Conservation (phyloP, 2,797 vertebrate genomes). For the Alfaro cultratus region DNA sequence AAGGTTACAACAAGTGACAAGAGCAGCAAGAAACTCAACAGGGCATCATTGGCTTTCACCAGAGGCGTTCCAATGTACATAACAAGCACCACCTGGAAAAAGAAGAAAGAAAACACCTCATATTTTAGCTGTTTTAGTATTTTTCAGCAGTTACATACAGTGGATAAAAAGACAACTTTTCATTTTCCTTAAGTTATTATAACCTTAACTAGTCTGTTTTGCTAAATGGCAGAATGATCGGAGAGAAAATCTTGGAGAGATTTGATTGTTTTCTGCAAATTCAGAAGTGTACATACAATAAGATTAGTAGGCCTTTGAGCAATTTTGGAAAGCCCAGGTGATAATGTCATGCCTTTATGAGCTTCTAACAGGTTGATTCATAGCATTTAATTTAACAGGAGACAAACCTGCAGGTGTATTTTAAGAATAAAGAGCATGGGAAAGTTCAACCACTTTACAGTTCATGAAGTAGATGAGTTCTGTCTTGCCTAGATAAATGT, state of each 20-base stretch:
- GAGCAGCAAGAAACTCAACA: constrained; percentile 84
- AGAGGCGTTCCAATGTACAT: constrained; percentile 79
- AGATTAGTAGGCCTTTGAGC: not conserved
- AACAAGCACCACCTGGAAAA: constrained; percentile 76
- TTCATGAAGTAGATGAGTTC: not conserved
- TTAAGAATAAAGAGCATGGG: not conserved
- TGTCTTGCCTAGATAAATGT: not conserved
- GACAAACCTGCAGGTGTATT: not conserved
- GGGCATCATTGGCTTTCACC: constrained; percentile 81
- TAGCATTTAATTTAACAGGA: not conserved
- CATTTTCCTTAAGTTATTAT: not conserved
- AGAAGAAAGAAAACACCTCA: not conserved
- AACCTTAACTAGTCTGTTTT: not conserved
- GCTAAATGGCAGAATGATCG: not conserved
- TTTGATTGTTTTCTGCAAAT: not conserved
- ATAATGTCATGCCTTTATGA: not conserved
- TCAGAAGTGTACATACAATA: not conserved
- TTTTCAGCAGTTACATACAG: not conserved
- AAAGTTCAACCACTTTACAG: not conserved
- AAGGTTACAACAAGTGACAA: constrained; percentile 83
- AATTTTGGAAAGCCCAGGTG: not conserved
- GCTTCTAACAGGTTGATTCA: not conserved
- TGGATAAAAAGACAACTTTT: not conserved
- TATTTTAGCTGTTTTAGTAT: not conserved
- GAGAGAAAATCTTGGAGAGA: not conserved